Percentiles rank a stretch among this genome's conserved stretches.
These are phyloP conservation scores for Muscicapa adusta DNA, from an alignment of 2,113 vertebrate genomes.

Conservation along the genomic window DNA sequence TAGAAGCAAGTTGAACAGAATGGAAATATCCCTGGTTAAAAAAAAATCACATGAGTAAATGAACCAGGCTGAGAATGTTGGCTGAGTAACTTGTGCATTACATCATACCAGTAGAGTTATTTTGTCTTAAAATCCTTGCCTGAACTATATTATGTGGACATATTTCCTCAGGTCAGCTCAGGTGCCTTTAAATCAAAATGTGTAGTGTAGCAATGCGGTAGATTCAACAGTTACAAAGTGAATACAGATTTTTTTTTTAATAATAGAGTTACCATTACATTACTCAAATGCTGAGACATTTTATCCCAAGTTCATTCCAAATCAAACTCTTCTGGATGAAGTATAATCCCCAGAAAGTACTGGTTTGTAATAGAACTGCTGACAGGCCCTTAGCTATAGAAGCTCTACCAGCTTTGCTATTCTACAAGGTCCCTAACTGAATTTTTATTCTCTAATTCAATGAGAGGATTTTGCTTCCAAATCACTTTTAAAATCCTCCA, in stretches of 20 bases:
- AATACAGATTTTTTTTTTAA: slow-evolving; percentile 8
- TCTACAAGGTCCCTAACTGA: slow-evolving; percentile 47
- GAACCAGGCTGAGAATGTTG: neutral
- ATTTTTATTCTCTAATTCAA: slow-evolving; percentile 67
- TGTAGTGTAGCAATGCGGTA: neutral
- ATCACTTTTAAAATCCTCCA: slow-evolving; percentile 68
- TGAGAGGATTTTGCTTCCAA: slow-evolving; percentile 69
- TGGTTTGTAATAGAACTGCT: slow-evolving; percentile 33
- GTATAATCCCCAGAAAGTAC: slow-evolving; percentile 42
- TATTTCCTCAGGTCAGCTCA: neutral
- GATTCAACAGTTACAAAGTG: neutral
- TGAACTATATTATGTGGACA: neutral
- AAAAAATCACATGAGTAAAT: neutral
- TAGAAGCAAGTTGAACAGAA: neutral
- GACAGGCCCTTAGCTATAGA: neutral
- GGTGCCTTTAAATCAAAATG: neutral
- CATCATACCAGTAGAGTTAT: neutral
- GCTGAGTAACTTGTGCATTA: neutral
- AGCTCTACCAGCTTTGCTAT: slow-evolving; percentile 34
- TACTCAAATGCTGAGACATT: slow-evolving; percentile 6
- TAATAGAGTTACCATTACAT: slow-evolving; percentile 3
- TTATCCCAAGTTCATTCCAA: slow-evolving; percentile 39
- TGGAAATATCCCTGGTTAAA: neutral
- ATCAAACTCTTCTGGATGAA: slow-evolving; percentile 35
- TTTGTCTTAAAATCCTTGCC: neutral